Conservation (phyloP, 2,888 invertebrate species). For the Hedya salicella region DNA sequence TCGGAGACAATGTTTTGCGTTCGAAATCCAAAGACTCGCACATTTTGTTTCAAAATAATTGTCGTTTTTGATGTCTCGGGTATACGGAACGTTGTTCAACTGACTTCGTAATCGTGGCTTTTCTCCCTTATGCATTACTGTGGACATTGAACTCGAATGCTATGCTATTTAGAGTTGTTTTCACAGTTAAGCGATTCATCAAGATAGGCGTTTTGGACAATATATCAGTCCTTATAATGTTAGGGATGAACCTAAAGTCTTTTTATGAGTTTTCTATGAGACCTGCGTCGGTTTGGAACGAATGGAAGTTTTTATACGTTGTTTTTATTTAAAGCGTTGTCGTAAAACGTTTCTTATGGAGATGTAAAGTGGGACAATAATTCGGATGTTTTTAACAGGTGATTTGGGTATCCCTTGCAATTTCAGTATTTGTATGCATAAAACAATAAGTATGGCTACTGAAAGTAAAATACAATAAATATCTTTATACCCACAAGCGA, state of each 20-base stretch:
- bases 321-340: slow-evolving; percentile 66
- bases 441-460: slow-evolving; percentile 16
- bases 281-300: slow-evolving; percentile 68
- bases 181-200: background rate
- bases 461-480: too few species aligned
- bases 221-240: slow-evolving; percentile 69
- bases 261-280: slow-evolving; percentile 75
- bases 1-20: slow-evolving; percentile 51
- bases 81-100: slow-evolving; percentile 30
- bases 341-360: slow-evolving; percentile 43
- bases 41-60: slow-evolving; percentile 72
- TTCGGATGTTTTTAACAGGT: slow-evolving; percentile 29
- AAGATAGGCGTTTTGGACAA: slow-evolving; percentile 8
- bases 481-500: too few species aligned
- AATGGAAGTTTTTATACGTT: slow-evolving; percentile 75
- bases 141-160: background rate
- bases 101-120: slow-evolving; percentile 6
- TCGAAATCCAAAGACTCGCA: slow-evolving; percentile 62
- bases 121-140: slow-evolving; percentile 48
- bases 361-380: slow-evolving; percentile 36
- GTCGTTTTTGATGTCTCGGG: slow-evolving; percentile 53
- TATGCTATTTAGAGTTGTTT: background rate
- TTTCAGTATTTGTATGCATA: background rate
- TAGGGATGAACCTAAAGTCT: slow-evolving; percentile 73
- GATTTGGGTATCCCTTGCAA: background rate